Evolutionary conservation across 2,888 invertebrate genomes (phyloP).

Genomic region (Ophioninae sp.): DNA sequence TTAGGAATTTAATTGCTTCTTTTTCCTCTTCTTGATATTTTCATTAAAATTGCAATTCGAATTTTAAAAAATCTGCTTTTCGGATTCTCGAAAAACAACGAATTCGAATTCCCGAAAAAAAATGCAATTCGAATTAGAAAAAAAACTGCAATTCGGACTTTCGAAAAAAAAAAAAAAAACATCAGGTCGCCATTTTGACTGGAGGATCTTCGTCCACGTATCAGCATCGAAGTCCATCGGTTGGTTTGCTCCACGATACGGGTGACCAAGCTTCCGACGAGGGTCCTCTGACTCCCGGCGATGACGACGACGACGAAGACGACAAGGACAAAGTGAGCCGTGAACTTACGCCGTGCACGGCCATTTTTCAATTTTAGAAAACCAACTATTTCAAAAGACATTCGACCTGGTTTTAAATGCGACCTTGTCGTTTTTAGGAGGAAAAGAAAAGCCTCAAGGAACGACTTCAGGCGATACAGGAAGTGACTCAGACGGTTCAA

Average conservation of each 20-base stretch:
- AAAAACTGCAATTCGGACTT: too few species aligned
- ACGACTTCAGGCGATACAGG: conserved; percentile 96
- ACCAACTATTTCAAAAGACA: too few species aligned
- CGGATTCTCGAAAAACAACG: too few species aligned
- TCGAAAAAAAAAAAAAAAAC: too few species aligned
- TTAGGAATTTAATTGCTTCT: too few species aligned
- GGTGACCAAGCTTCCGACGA: conserved; percentile 72
- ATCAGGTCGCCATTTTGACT: conserved; percentile 80
- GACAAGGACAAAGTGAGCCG: conserved; percentile 90
- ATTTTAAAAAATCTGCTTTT: too few species aligned
- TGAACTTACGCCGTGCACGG: not conserved
- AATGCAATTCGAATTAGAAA: too few species aligned
- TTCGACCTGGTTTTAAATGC: not conserved
- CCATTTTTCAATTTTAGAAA: too few species aligned
- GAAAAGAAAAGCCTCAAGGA: conserved; percentile 98
- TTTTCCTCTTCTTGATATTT: too few species aligned
- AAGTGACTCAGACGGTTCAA: conserved; percentile 98
- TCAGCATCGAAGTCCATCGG: conserved; percentile 70
- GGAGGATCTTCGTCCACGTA: conserved; percentile 70
- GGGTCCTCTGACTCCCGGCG: conserved; percentile 76
- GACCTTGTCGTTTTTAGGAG: conserved; percentile 83
- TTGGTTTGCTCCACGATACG: conserved; percentile 70
- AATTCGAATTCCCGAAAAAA: too few species aligned
- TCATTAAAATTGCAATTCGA: too few species aligned
- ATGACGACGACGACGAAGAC: conserved; percentile 92